Evolutionary conservation across 2,113 vertebrate species (phyloP), one percentile per base, ranked within the genome.

Genomic region (Okapia johnstoni): DNA sequence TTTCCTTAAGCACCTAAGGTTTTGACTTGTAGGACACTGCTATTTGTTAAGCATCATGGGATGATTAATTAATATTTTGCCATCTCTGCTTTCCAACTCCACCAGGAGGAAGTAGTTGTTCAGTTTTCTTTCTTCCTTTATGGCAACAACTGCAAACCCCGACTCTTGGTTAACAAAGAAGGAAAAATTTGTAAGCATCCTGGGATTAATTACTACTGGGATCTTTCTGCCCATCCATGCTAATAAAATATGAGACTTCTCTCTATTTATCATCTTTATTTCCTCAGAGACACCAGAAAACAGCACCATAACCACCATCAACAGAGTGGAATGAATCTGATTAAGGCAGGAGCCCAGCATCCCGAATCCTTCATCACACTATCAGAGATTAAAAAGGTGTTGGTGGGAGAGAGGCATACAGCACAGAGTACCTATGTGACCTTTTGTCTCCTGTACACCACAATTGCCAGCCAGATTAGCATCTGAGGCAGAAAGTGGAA

Each of bases 221-320:
- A 94, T 90, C 85, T 93, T 9, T 90, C 96, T 94, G 92, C 52
- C 85, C 36, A 77, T 80, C 81, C 91, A 26, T 54, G 85, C 93
- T 97, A 98, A 98, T 96, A 98, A 97, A 98, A 80, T 93, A 48
- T 57, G 88, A 97, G 83, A 79, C 86, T 43, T 81, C 77, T 58
- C n/a, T 86, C 85, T 96, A 94, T 97, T 98, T 93, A 97, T 98
- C 94, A 97, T 85, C 86, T 97, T 88, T 80, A 94, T 97, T 97
- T 97, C 88, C 96, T 96, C 90, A 66, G 96, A 97, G 95, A 97
- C 46, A 61, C 66, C 30, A 86, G 77, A 83, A 86, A 93, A 89
- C n/a, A 96, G 36, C 14, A 17, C 84, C 96, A 85, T 90, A 90
- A 70, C 33, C 33, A 73, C 63, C 33, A 70, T 5, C 93, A 97